Evolutionary conservation across 1,140 invertebrate genomes (phyloP).

Genomic region (Euglossa dilemma): DNA sequence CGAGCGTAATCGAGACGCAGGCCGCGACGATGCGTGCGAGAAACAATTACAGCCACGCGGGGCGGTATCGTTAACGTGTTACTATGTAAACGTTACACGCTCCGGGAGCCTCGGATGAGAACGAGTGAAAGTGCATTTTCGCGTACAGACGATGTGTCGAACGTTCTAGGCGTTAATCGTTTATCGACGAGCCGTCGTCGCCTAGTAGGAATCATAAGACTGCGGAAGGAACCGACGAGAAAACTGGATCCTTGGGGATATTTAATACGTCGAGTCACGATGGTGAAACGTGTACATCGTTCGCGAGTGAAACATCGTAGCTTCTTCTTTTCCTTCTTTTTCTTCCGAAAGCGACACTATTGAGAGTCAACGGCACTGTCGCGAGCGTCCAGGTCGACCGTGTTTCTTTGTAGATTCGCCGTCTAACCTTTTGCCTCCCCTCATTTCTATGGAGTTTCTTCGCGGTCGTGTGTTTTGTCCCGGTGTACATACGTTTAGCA

Average conservation of each 20-base stretch:
- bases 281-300: not conserved
- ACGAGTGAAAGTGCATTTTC: constrained; percentile 44
- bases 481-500: constrained; percentile 45
- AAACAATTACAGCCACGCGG: not conserved
- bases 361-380: not conserved
- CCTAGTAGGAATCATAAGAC: constrained; percentile 58
- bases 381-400: not conserved
- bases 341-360: not conserved
- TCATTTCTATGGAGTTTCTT: constrained; percentile 11
- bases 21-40: constrained; percentile 9
- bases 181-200: constrained; percentile 27
- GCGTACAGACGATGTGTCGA: constrained; percentile 19
- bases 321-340: not conserved
- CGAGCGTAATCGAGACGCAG: constrained; percentile 18
- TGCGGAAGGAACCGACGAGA: constrained; percentile 48
- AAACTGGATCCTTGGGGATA: not conserved
- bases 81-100: constrained; percentile 27
- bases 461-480: constrained; percentile 28
- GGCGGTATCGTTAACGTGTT: constrained; percentile 24
- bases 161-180: not conserved
- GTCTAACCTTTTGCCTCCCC: constrained; percentile 14
- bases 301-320: not conserved
- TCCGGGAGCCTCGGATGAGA: constrained; percentile 14
- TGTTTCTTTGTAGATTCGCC: constrained; percentile 1
- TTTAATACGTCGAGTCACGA: constrained; percentile 1